A percentile compares a stretch with the other conserved stretches of the same genome.
phyloP scores from a whole-genome alignment of 2,888 invertebrate species.

The Dioctria linearis region DNA sequence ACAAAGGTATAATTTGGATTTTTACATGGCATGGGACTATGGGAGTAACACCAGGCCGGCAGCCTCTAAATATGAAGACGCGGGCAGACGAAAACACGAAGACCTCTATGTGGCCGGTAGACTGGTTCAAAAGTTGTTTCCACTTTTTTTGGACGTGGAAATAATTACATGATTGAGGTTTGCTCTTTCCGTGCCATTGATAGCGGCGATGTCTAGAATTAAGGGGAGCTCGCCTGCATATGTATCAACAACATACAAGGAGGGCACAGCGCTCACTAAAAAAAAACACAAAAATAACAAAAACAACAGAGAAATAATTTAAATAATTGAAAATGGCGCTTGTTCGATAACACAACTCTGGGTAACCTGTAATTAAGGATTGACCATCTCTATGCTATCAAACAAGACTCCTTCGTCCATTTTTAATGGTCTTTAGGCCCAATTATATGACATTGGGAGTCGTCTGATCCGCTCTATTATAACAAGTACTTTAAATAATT shows the following conservation, averaged over 20 bases:
- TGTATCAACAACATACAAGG: slow-evolving; percentile 31
- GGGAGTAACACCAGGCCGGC: slow-evolving; percentile 32
- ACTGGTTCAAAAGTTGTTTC: slow-evolving; percentile 14
- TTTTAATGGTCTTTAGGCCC: slow-evolving; percentile 37
- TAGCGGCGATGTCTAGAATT: slow-evolving; percentile 8
- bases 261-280: too few species aligned
- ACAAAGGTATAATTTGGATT: slow-evolving; percentile 45
- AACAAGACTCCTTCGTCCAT: slow-evolving; percentile 28
- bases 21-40: slow-evolving; percentile 33
- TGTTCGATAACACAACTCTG: slow-evolving; percentile 59
- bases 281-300: slow-evolving; percentile 16
- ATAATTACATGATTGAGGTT: slow-evolving; percentile 52
- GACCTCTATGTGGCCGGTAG: background rate
- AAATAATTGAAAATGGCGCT: slow-evolving; percentile 62
- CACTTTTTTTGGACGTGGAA: slow-evolving; percentile 38
- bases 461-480: background rate
- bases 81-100: slow-evolving; percentile 1
- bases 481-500: slow-evolving; percentile 19
- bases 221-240: slow-evolving; percentile 37
- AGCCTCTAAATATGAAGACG: background rate
- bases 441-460: slow-evolving; percentile 22
- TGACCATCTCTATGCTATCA: slow-evolving; percentile 51
- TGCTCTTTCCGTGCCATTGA: slow-evolving; percentile 40
- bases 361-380: slow-evolving; percentile 54
- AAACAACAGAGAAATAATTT: slow-evolving; percentile 55